Percentiles rank a stretch among this genome's conserved stretches.
These are phyloP conservation scores for Glyphotaelius pellucidus DNA, from an alignment of 2,888 invertebrate genomes.

Conservation along the genomic window DNA sequence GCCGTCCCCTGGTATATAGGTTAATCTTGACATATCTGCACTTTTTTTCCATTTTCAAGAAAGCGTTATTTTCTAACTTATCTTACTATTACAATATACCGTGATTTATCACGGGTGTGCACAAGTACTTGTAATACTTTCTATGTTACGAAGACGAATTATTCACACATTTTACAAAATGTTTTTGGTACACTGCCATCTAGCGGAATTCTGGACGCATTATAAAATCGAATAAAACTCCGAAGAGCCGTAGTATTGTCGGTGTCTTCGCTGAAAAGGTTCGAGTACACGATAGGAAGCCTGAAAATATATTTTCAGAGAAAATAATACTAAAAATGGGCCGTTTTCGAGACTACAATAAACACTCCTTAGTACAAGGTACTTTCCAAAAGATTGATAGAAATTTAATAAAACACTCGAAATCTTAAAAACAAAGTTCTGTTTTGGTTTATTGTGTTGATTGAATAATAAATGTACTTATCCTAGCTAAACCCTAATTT, in stretches of 20 bases:
- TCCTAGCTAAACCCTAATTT: neutral
- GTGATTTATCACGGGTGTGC: too few species aligned
- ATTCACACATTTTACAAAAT: neutral
- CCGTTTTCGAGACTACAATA: neutral
- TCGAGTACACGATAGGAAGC: slow-evolving; percentile 22
- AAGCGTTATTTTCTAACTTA: too few species aligned
- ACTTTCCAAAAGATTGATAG: neutral
- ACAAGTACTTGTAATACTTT: too few species aligned
- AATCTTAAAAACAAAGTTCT: neutral
- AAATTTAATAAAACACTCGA: neutral
- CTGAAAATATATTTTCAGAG: neutral
- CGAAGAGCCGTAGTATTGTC: neutral
- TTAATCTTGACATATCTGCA: too few species aligned
- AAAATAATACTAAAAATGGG: neutral
- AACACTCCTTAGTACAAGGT: neutral
- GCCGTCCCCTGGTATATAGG: too few species aligned
- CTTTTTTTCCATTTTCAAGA: too few species aligned
- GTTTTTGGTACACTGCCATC: slow-evolving; percentile 39
- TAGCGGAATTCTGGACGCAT: neutral
- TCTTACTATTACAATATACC: too few species aligned
- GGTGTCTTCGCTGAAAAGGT: slow-evolving; percentile 36
- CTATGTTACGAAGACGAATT: too few species aligned
- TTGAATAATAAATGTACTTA: neutral
- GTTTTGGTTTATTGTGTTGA: neutral
- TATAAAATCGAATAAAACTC: neutral